A percentile compares a stretch with the other conserved stretches of the same genome.
Conservation (phyloP, 2,888 invertebrate genomes). For the Drosophila aldrichi region DNA sequence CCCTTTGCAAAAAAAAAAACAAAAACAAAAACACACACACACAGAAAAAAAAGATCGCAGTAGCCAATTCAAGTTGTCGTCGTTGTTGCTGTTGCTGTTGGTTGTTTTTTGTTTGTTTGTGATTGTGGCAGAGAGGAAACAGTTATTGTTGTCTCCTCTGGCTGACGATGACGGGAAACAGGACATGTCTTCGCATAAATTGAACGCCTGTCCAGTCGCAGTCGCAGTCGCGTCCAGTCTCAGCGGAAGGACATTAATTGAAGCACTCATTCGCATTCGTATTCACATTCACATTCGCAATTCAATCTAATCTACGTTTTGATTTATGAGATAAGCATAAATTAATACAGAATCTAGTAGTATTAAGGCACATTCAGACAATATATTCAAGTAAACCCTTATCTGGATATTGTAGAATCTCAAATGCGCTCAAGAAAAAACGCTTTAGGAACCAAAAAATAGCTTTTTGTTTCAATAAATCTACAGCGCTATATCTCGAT, state of each 20-base stretch:
- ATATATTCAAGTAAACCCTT: no score
- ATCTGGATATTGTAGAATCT: no score
- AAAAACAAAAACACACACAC: not conserved
- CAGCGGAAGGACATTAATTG: slow-evolving; percentile 77
- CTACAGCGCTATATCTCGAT: no score
- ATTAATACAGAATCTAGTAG: not conserved
- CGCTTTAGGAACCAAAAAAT: no score
- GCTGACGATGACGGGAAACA: slow-evolving; percentile 71
- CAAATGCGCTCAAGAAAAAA: no score
- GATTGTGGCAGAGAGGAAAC: slow-evolving; percentile 69
- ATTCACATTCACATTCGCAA: slow-evolving; percentile 22
- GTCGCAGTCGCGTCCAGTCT: slow-evolving; percentile 20
- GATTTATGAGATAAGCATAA: slow-evolving; percentile 25
- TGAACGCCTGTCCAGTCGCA: slow-evolving; percentile 44
- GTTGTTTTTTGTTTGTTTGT: slow-evolving; percentile 8
- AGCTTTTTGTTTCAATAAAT: no score
- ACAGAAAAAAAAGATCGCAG: slow-evolving; percentile 40
- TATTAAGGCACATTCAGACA: not conserved
- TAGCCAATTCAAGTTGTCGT: slow-evolving; percentile 56
- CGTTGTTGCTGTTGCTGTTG: slow-evolving; percentile 15
- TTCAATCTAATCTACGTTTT: slow-evolving; percentile 26
- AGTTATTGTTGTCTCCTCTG: slow-evolving; percentile 66
- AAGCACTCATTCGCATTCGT: slow-evolving; percentile 23
- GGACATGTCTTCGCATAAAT: slow-evolving; percentile 80
- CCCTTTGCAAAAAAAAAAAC: slow-evolving; percentile 52